Percentiles rank a stretch among this genome's conserved stretches.
phyloP scores from a whole-genome alignment of 2,113 vertebrate species.

The Microtus richardsoni region DNA sequence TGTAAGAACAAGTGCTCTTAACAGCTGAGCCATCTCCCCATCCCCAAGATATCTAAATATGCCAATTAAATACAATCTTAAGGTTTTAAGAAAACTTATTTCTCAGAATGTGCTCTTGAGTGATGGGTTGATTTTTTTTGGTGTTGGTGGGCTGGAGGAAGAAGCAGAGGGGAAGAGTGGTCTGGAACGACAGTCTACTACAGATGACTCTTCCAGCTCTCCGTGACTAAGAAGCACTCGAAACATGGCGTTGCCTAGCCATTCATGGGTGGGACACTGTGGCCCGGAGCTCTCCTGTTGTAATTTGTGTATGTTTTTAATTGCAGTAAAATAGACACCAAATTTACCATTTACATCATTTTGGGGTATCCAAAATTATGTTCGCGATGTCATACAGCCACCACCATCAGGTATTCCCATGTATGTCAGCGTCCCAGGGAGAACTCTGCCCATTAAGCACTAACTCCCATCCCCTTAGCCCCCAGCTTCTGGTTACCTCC shows the following conservation, averaged over 20 bases:
- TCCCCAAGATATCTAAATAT: neutral
- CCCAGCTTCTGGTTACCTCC: neutral
- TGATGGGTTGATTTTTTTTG: neutral
- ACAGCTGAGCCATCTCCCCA: neutral
- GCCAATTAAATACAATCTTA: neutral
- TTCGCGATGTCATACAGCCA: no score
- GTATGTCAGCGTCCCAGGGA: neutral
- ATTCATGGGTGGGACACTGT: neutral
- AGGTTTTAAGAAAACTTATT: neutral
- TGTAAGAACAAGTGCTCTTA: neutral
- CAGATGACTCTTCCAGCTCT: neutral
- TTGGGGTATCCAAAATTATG: neutral
- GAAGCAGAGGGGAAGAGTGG: neutral
- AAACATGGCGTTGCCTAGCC: neutral
- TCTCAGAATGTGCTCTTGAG: neutral
- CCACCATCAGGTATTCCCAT: neutral
- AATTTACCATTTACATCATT: neutral
- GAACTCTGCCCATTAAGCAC: neutral
- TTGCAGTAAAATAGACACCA: neutral
- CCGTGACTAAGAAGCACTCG: neutral
- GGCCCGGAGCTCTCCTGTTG: neutral
- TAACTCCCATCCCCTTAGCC: no score
- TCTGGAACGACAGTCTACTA: neutral
- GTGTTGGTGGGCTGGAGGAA: neutral
- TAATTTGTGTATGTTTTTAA: conserved; percentile 13